A percentile compares a stretch with the other conserved stretches of the same genome.
Evolutionary conservation across 2,888 invertebrate species (phyloP).

Genomic region (Chrysodeixis includens): DNA sequence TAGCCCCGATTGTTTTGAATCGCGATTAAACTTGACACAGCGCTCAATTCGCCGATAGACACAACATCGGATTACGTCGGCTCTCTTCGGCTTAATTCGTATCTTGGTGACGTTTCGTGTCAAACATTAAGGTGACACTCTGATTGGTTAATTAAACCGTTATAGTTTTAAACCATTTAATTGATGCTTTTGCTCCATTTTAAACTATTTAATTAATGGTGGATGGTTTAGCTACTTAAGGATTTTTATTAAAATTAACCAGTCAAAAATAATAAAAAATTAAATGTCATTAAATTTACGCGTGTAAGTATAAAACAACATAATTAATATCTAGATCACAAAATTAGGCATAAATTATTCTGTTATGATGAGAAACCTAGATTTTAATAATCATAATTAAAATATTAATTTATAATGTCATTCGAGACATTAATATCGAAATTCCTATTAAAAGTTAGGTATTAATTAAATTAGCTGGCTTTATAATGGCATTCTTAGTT

Average conservation of each 20-base stretch:
- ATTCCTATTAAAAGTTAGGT: background rate
- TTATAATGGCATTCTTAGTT: background rate
- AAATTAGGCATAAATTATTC: background rate
- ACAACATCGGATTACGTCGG: constrained; percentile 25
- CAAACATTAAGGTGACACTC: constrained; percentile 5
- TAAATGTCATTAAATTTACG: no score
- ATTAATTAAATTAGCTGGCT: background rate
- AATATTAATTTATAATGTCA: background rate
- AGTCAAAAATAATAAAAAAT: no score
- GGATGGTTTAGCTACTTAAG: no score
- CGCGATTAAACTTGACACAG: constrained; percentile 31
- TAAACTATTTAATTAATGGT: no score
- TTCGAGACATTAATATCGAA: background rate
- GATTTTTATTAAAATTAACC: no score
- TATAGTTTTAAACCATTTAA: background rate
- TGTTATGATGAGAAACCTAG: background rate
- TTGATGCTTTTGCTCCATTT: background rate
- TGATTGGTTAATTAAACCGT: constrained; percentile 22
- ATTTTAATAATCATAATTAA: background rate
- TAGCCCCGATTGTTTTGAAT: constrained; percentile 59
- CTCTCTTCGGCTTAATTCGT: constrained; percentile 16
- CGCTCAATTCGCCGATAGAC: constrained; percentile 14
- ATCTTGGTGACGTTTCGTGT: constrained; percentile 15
- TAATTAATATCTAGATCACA: background rate
- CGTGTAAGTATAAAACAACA: background rate